phyloP scores from a whole-genome alignment of 2,113 vertebrate genomes.

The Leucosticte australis region DNA sequence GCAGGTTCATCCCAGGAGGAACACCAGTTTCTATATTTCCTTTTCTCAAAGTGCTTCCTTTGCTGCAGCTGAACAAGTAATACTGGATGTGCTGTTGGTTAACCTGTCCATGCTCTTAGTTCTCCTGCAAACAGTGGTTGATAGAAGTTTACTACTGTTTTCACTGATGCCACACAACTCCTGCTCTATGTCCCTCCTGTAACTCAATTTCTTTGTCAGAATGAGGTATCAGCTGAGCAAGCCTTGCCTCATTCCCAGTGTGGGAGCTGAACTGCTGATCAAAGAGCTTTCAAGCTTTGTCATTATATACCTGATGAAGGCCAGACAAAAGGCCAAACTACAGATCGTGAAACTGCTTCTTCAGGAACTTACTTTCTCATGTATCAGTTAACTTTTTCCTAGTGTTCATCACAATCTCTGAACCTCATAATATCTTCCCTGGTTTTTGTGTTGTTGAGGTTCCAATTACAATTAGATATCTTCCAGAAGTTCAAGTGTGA shows the following conservation, averaged over 20 bases:
- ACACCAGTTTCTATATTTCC: conserved; percentile 31
- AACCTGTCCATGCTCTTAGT: conserved; percentile 49
- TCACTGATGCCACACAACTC: neutral
- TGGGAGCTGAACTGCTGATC: conserved; percentile 31
- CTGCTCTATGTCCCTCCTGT: neutral
- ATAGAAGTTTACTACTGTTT: neutral
- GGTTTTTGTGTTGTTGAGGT: neutral
- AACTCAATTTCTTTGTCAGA: neutral
- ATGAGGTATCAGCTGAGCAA: conserved; percentile 20
- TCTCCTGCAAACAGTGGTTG: neutral
- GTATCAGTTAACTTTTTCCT: neutral
- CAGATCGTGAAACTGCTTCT: neutral
- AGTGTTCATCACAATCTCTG: neutral
- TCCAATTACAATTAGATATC: neutral
- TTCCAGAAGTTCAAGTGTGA: neutral
- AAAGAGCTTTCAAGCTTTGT: neutral
- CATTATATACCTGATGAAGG: neutral
- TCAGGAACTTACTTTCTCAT: neutral
- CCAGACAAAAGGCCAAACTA: neutral
- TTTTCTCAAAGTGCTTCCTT: conserved; percentile 55
- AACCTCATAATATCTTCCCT: neutral
- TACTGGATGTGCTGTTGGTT: conserved; percentile 1
- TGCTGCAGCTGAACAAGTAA: conserved; percentile 26
- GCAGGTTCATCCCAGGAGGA: neutral
- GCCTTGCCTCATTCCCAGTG: neutral